Evolutionary conservation across 2,113 vertebrate genomes (phyloP), one percentile per base, ranked within the genome.

Genomic region (Smithornis capensis): DNA sequence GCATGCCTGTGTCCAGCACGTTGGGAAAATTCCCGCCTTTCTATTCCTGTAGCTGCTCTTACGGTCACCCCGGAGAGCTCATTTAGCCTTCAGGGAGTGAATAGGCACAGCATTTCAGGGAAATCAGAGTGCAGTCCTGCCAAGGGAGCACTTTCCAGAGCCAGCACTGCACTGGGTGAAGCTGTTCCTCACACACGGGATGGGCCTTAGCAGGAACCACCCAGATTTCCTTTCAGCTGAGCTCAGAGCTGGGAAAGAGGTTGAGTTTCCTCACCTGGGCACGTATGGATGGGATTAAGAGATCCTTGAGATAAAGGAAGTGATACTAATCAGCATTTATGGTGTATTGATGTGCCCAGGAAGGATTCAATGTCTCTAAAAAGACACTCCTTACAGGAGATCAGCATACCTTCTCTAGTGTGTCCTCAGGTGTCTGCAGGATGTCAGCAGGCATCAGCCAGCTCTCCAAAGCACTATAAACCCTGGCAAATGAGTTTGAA

Each of bases 161-260:
- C 67, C 56, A 76, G 0, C 0, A 0, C 45, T 31, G 77, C 55
- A 4, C 31, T 42, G 62, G 52, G 25, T 38, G 18, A n/a, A 78
- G 70, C 10, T 57, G 52, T 0, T 79, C 40, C 56, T 42, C 73
- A 70, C 62, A 9, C 56, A 27, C 0, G 4, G 25, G 21, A 12
- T 47, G 37, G 17, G 23, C 10, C 57, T 56, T 24, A 37, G 37
- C 14, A 23, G 15, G 42, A 65, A 73, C 16, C 0, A 0, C 0
- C 1, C 29, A 56, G 22, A 29, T 75, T 47, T 55, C 55, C 73
- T 35, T 83, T n/a, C 55, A 53, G 69, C 35, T 65, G 40, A 76
- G 33, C 55, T 79, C 70, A 19, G 52, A 24, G 75, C 79, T 88
- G 70, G 38, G 19, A 56, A 88, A 60, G 57, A 35, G 19, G 6